Base-by-base conservation (phyloP, 2,888 invertebrate species). In the Andrena haemorrhoa region DNA sequence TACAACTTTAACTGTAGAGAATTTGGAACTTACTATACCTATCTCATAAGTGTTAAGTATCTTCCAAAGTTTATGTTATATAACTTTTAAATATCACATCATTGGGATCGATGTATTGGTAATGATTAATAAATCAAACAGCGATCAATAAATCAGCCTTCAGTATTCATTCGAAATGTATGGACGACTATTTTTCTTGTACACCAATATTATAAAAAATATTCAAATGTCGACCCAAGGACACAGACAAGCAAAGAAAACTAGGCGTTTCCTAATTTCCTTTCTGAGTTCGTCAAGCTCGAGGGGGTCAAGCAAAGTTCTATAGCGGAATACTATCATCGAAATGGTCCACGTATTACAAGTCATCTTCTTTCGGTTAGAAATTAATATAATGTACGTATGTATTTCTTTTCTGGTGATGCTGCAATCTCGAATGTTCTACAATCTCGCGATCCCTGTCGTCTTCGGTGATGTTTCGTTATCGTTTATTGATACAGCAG, bases 271-370 rank as follows among this genome's bases (percentile, higher is more conserved):
- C 31, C 16, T 23, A 10, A 10, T 6, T n/a, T 64, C 49, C 6
- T 26, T 35, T 23, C 1, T 20, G 56, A 31, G 16, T 56, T 56
- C 8, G 23, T 69, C 64, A 16, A 6, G 20, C 8, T 41, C 64
- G 64, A 70, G 53, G 60, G 64, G 23, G 51, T 58, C 53, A 56
- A 60, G 41, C 5, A 66, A 61, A 70, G 35, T 35, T 79, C 53
- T 47, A 61, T 47, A 69, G 26, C 53, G 71, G 70, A 73, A 70
- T 31, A 41, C 61, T 58, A 63, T 71, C 69, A 63, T 81, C 73
- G 49, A 47, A 49, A 69, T 81, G 72, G 79, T 84, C 81, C 80
- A 79, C 63, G 72, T 86, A 86, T 86, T 87, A 86, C 87, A 85
- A 83, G 63, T 76, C 35, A 76, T 58, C 68, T 72, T 75, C 20